Conservation (phyloP, 2,797 vertebrate species). For the Mycteria americana region DNA sequence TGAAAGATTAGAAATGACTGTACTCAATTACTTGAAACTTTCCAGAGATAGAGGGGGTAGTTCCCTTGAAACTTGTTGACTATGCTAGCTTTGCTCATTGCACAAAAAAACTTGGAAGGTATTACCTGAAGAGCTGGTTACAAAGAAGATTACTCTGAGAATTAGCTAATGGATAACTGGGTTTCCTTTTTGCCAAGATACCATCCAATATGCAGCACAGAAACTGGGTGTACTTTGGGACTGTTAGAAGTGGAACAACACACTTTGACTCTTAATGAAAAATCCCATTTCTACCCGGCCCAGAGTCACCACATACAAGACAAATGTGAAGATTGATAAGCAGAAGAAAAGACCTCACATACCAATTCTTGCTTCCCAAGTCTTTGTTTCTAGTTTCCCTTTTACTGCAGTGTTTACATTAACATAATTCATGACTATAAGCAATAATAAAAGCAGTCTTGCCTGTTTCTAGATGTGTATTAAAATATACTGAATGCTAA, state of each 20-base stretch:
- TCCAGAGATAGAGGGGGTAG: background rate
- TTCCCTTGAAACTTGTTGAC: background rate
- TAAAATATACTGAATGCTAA: background rate
- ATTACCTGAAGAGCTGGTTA: constrained; percentile 3
- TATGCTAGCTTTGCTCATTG: background rate
- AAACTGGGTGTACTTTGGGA: background rate
- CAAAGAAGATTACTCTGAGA: background rate
- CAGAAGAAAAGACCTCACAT: background rate
- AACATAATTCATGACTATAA: background rate
- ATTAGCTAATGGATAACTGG: background rate
- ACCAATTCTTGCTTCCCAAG: background rate
- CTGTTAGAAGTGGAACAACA: background rate
- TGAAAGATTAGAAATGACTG: background rate
- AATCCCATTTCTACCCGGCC: background rate
- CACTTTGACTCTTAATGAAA: background rate
- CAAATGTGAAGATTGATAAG: background rate
- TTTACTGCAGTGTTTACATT: background rate
- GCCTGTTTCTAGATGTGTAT: background rate
- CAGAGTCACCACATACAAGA: background rate
- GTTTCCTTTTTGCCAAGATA: background rate
- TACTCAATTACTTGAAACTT: background rate
- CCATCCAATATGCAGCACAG: background rate
- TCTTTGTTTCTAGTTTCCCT: background rate
- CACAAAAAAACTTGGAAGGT: background rate
- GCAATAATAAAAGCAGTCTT: constrained; percentile 12